These are phyloP conservation scores for Poeciliopsis prolifica DNA, from an alignment of 2,113 vertebrate genomes.

Conservation along the genomic window DNA sequence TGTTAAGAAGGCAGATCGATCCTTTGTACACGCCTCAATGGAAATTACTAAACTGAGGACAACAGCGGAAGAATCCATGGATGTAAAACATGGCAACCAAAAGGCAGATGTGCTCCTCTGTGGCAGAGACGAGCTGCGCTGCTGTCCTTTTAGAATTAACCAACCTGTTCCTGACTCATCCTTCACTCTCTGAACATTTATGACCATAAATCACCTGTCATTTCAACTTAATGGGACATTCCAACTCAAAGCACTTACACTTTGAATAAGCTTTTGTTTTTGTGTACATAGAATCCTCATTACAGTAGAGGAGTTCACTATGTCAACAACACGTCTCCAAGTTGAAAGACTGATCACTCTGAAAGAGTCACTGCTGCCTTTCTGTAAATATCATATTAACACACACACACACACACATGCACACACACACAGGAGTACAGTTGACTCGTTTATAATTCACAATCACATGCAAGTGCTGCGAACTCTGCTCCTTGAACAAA, in stretches of 20 bases:
- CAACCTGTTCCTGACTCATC: constrained; percentile 7
- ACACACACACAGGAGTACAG: neutral
- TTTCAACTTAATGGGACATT: constrained; percentile 30
- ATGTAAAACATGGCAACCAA: constrained; percentile 14
- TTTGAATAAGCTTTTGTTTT: neutral
- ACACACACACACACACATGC: neutral
- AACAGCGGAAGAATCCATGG: neutral
- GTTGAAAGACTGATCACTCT: constrained; percentile 15
- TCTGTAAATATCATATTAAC: constrained; percentile 10
- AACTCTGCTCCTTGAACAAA: constrained; percentile 9
- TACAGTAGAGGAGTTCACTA: no score
- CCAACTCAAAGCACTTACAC: constrained; percentile 10
- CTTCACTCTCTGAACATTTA: constrained; percentile 34
- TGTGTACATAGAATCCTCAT: neutral
- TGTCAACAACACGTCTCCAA: neutral
- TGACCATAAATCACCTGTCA: constrained; percentile 8
- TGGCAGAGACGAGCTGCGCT: neutral
- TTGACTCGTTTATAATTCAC: constrained; percentile 13
- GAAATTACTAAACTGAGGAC: constrained; percentile 27
- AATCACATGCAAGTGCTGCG: constrained; percentile 16
- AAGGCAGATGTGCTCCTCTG: constrained; percentile 1
- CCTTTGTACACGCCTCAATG: neutral
- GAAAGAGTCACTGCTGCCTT: constrained; percentile 30
- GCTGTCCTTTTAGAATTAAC: neutral
- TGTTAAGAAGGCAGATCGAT: constrained; percentile 16